Evolutionary conservation across 2,797 vertebrate species (phyloP), one percentile per base, ranked within the genome.

Genomic region (Hemitrygon akajei): DNA sequence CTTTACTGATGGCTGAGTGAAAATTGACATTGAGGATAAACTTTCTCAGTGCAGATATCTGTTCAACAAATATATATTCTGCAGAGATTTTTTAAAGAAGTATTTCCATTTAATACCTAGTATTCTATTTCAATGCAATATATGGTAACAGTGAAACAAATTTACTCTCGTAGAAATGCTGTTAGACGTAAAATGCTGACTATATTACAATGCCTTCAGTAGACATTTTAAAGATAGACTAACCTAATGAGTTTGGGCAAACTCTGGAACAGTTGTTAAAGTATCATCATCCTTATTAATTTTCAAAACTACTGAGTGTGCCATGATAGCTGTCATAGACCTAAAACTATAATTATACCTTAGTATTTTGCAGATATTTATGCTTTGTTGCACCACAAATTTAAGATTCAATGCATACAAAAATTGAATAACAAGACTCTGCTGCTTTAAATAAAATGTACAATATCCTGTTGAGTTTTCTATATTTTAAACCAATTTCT

Each of bases 221-320:
- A 97, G 97, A 97, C 98, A 97, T 99, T 98, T 98, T 98, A 98
- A 98, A 98, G 98, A 97, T 97, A 98, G 97, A 97, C 96, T 97
- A 97, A 98, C 98, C 98, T 98, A 98, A 99, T 98, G 98, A 98
- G 98, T 98, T 98, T 99, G 98, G 98, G 98, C 98, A 99, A 98
- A 98, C 97, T 98, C 98, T 98, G 98, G 98, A 99, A 99, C 98
- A 98, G 98, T 98, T 98, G 98, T 98, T 98, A 98, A 98, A 98
- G 98, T 98, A 98, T 98, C 98, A 98, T 98, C 98, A 98, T 98
- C 98, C 98, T 99, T 98, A 99, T 99, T 99, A 99, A 98, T 98
- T 98, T 99, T 97, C 98, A 97, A 97, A 99, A 98, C 98, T 98
- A 98, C 97, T 97, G 97, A 97, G 97, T 98, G 98, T 98, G 97